A percentile compares a stretch with the other conserved stretches of the same genome.
phyloP scores from a whole-genome alignment of 2,888 invertebrate species.

The Cerastis leucographa region DNA sequence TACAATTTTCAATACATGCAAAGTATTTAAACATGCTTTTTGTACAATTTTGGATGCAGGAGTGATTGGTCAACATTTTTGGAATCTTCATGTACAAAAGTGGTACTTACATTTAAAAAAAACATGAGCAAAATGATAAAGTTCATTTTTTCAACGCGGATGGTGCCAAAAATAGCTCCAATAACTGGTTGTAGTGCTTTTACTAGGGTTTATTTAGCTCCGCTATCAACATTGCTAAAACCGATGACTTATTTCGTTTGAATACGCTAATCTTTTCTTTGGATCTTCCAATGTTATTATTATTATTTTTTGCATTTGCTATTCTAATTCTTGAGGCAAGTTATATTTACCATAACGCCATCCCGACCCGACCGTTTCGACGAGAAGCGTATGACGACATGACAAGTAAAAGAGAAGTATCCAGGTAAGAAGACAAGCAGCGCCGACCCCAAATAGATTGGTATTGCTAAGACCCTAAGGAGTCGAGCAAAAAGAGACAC shows the following conservation, averaged over 20 bases:
- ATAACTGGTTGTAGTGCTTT: not conserved
- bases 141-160: not conserved
- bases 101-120: too few species aligned
- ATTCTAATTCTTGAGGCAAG: not conserved
- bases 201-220: not conserved
- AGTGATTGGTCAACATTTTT: conserved; percentile 8
- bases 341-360: not conserved
- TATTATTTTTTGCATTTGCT: not conserved
- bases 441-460: too few species aligned
- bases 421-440: too few species aligned
- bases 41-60: conserved; percentile 37
- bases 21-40: conserved; percentile 33
- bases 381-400: too few species aligned
- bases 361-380: not conserved
- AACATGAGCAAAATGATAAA: too few species aligned
- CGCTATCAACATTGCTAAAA: not conserved
- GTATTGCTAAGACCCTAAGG: not conserved
- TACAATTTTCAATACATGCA: conserved; percentile 51
- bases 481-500: not conserved
- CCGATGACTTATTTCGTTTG: not conserved
- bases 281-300: not conserved
- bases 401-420: too few species aligned
- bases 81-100: too few species aligned
- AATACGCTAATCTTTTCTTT: not conserved
- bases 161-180: not conserved